These are phyloP conservation scores for Mycteria americana DNA, from an alignment of 2,797 vertebrate species.

Conservation along the genomic window DNA sequence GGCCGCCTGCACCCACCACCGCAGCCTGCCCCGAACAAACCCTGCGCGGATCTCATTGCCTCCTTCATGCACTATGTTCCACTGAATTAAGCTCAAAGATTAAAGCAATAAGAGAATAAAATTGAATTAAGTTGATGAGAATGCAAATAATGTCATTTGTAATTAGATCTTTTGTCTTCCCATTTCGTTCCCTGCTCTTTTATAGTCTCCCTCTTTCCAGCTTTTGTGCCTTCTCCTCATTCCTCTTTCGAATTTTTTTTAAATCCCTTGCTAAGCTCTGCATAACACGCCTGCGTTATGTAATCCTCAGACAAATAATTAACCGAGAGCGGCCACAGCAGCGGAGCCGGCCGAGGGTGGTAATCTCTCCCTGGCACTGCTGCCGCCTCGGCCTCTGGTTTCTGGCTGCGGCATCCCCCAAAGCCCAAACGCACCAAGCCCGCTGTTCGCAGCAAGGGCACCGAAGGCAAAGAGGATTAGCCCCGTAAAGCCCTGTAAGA, in stretches of 20 bases:
- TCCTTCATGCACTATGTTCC: not conserved
- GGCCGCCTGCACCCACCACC: not conserved
- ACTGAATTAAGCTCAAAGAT: conserved; percentile 44
- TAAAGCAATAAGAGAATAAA: conserved; percentile 53
- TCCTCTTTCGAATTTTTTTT: not conserved
- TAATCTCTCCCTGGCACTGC: not conserved
- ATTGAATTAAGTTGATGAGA: conserved; percentile 42
- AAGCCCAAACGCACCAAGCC: not conserved
- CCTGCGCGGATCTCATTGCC: not conserved
- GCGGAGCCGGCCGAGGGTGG: not conserved
- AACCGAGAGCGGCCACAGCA: not conserved
- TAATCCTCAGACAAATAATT: not conserved
- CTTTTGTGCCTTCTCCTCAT: not conserved
- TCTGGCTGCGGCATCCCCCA: not conserved
- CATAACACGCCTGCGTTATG: not conserved
- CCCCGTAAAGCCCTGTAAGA: rapidly evolving
- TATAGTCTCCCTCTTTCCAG: not conserved
- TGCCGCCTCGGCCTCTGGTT: not conserved
- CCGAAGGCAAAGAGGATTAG: not conserved
- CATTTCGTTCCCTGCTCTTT: conserved; percentile 9
- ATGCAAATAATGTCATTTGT: conserved; percentile 54
- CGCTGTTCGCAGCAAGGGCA: not conserved
- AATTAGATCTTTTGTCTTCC: conserved; percentile 59
- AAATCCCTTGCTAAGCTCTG: not conserved
- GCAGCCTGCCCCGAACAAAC: not conserved